These are phyloP conservation scores for Arothron firmamentum DNA, from an alignment of 2,113 vertebrate species.

Conservation along the genomic window DNA sequence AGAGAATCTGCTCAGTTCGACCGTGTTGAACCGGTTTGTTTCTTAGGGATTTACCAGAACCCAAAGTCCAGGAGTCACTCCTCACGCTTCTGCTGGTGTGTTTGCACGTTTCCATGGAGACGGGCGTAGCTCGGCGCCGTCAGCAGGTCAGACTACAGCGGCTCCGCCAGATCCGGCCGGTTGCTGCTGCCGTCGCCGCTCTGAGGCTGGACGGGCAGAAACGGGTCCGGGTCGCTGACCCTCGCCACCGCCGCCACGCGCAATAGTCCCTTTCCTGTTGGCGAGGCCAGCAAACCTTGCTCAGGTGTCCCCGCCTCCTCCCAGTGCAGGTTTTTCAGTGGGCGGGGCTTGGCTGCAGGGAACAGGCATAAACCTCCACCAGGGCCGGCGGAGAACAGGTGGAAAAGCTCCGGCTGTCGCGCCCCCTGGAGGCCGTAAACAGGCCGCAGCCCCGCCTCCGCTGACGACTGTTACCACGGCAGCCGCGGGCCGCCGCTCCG, in stretches of 20 bases:
- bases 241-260: too few species aligned
- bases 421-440: constrained; percentile 46
- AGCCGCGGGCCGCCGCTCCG: constrained; percentile 55
- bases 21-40: background rate
- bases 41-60: background rate
- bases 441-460: too few species aligned
- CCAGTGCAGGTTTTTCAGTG: background rate
- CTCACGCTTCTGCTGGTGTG: background rate
- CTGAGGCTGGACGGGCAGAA: too few species aligned
- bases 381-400: too few species aligned
- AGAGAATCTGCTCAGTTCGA: too few species aligned
- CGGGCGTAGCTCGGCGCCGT: too few species aligned
- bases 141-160: too few species aligned
- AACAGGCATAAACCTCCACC: too few species aligned
- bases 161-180: too few species aligned
- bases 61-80: background rate
- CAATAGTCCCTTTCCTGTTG: background rate
- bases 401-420: too few species aligned
- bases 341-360: background rate
- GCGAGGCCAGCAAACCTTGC: background rate
- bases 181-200: too few species aligned
- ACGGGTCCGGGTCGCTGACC: too few species aligned
- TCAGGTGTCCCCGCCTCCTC: background rate
- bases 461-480: constrained; percentile 67
- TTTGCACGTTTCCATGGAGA: background rate